These are phyloP conservation scores for Harmothoe impar DNA, from an alignment of 2,888 invertebrate genomes.

Conservation along the genomic window DNA sequence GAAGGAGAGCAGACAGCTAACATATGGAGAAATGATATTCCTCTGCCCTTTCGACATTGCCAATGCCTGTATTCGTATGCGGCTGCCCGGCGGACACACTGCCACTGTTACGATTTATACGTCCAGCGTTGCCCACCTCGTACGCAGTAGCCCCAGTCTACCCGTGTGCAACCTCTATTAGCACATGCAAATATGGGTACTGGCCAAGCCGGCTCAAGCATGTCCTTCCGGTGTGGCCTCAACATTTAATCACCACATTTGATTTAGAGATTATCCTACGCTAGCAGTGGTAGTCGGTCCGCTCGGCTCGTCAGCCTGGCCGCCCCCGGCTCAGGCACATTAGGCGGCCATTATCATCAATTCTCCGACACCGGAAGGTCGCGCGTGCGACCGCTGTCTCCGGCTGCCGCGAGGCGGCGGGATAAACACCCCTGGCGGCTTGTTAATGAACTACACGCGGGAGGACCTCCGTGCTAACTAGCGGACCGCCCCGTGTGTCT, in stretches of 20 bases:
- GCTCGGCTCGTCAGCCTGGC: neutral
- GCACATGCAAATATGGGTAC: conserved; percentile 33
- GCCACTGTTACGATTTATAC: neutral
- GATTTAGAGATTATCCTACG: conserved; percentile 43
- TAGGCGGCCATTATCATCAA: conserved; percentile 1
- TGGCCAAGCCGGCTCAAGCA: conserved; percentile 17
- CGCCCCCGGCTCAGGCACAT: neutral
- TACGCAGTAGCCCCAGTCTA: neutral
- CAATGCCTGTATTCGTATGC: neutral
- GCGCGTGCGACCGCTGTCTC: neutral
- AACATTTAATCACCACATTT: conserved; percentile 39
- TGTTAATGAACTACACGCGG: conserved; percentile 27
- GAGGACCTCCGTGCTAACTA: neutral
- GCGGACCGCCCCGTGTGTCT: neutral
- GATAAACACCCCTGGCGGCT: neutral
- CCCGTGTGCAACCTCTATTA: conserved; percentile 37
- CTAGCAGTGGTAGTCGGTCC: neutral
- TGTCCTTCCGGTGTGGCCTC: neutral
- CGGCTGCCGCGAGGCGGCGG: neutral
- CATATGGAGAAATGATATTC: neutral
- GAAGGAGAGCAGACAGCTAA: neutral
- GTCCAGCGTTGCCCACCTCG: neutral
- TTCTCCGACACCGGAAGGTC: neutral
- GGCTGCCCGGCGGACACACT: neutral
- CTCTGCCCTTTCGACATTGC: neutral